Conservation (phyloP, 2,888 invertebrate genomes). For the Tortricodes alternella region DNA sequence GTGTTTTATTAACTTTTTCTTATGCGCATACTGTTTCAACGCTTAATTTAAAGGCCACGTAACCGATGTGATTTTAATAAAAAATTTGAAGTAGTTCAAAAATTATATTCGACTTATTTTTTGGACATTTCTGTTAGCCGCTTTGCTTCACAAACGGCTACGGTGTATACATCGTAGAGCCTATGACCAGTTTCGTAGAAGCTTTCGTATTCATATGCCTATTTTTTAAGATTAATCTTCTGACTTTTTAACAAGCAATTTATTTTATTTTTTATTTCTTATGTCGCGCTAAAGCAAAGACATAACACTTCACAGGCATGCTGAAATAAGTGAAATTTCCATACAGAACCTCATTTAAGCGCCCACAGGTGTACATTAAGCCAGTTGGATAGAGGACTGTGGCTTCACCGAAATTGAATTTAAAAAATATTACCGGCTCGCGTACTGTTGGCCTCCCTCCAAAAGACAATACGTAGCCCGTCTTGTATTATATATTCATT, state of each 20-base stretch:
- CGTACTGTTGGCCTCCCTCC: constrained; percentile 76
- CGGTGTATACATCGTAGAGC: constrained; percentile 7
- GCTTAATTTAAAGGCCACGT: neutral
- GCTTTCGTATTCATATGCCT: too few species aligned
- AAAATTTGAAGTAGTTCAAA: neutral
- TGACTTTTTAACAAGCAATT: too few species aligned
- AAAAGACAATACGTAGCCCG: constrained; percentile 73
- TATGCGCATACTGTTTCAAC: constrained; percentile 42
- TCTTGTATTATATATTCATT: constrained; percentile 71
- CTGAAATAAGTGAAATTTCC: constrained; percentile 25
- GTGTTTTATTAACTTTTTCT: constrained; percentile 60
- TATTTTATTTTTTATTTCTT: too few species aligned
- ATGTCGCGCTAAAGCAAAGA: too few species aligned
- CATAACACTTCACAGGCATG: too few species aligned
- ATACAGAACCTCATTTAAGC: constrained; percentile 72
- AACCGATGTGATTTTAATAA: neutral
- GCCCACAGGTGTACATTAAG: constrained; percentile 81
- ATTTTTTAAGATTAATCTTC: too few species aligned
- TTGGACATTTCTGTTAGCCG: neutral
- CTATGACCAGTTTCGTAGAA: neutral
- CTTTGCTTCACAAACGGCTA: neutral
- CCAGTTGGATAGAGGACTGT: constrained; percentile 73
- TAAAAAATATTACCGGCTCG: constrained; percentile 80
- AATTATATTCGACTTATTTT: neutral
- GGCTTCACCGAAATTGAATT: constrained; percentile 81